Evolutionary conservation across 2,888 invertebrate genomes (phyloP).

Genomic region (Ptilodon capucinus): DNA sequence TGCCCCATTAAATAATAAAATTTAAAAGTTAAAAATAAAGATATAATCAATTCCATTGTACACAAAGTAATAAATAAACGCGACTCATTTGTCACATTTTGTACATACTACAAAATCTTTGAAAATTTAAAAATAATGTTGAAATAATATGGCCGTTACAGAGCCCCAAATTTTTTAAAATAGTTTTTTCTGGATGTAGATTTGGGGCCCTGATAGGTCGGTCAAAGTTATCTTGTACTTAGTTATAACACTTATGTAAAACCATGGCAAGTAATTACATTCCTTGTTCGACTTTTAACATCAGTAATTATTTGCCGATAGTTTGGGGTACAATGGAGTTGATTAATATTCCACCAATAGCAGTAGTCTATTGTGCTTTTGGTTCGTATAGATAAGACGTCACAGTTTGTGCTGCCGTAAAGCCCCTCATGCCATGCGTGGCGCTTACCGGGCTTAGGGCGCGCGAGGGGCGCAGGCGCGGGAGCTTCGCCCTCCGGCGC

Average conservation of each 20-base stretch:
- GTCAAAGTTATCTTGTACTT: too few species aligned
- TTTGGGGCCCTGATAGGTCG: too few species aligned
- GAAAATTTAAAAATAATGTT: too few species aligned
- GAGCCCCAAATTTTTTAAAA: too few species aligned
- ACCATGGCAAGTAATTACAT: too few species aligned
- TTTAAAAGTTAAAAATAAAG: neutral
- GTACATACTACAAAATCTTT: too few species aligned
- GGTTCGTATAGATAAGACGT: constrained; percentile 3
- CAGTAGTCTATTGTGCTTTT: neutral
- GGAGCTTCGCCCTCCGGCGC: constrained; percentile 40
- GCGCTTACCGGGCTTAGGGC: constrained; percentile 53
- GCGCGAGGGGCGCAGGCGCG: constrained; percentile 25
- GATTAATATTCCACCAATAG: neutral
- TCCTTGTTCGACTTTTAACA: too few species aligned
- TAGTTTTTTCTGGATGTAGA: too few species aligned
- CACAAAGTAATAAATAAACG: neutral
- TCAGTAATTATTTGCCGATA: neutral
- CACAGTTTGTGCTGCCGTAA: constrained; percentile 15
- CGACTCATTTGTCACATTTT: neutral
- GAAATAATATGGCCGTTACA: too few species aligned
- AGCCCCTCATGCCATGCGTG: constrained; percentile 44
- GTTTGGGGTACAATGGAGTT: neutral
- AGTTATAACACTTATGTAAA: too few species aligned
- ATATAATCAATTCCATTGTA: neutral
- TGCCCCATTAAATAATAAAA: neutral